These are phyloP conservation scores for Cephus rjabovi DNA, from an alignment of 2,888 invertebrate species.

Conservation along the genomic window DNA sequence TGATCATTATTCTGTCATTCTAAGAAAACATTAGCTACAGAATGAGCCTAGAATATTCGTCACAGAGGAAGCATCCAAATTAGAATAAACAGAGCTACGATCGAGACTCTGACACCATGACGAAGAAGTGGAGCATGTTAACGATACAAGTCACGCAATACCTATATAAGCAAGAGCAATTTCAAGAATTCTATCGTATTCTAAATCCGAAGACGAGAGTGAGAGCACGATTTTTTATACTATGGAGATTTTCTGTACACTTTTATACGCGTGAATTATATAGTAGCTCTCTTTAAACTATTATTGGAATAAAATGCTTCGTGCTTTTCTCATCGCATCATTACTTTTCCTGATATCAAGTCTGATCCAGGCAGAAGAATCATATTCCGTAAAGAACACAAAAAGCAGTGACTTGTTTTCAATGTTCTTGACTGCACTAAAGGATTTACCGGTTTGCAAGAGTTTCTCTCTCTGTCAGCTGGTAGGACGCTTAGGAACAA, in stretches of 20 bases:
- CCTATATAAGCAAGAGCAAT: neutral
- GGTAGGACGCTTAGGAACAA: conserved; percentile 24
- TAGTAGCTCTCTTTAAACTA: neutral
- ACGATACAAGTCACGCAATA: neutral
- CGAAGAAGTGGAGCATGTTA: conserved; percentile 26
- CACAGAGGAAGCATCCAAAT: conserved; percentile 19
- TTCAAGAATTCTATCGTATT: neutral
- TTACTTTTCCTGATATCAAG: conserved; percentile 5
- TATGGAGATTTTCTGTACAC: neutral
- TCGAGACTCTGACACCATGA: conserved; percentile 18
- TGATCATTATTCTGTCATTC: conserved; percentile 19
- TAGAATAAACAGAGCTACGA: conserved; percentile 13
- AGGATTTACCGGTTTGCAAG: conserved; percentile 31
- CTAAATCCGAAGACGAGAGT: neutral
- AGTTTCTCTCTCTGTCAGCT: conserved; percentile 39
- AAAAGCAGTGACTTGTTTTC: conserved; percentile 21
- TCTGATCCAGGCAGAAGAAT: neutral
- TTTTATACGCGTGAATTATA: neutral
- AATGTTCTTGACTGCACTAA: conserved; percentile 27
- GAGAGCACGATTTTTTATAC: neutral
- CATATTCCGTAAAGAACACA: conserved; percentile 14
- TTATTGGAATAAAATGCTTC: neutral
- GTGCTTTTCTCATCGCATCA: neutral
- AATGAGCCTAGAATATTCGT: conserved; percentile 10
- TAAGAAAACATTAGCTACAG: conserved; percentile 10